Evolutionary conservation across 53 echinoderm and acorn worm genomes (phyloP), one percentile per base, ranked within the genome.

Genomic region (Crossaster papposus): DNA sequence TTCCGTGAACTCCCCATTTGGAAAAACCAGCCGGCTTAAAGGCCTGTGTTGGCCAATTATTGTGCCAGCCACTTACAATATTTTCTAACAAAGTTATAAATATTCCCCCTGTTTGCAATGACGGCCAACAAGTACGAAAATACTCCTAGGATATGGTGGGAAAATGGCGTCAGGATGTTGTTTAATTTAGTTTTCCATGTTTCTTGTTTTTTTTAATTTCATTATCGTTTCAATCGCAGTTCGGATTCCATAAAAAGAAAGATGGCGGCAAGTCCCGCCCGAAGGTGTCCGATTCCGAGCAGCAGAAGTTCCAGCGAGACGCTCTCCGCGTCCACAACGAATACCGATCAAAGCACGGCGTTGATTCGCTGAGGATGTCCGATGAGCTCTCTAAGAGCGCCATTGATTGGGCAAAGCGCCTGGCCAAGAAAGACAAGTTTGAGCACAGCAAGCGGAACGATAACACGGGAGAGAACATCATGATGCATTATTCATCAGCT

Each of bases 401-500:
- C 37, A 92, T 92, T 50, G 92, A 94, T 53, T 96, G 94, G 95
- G 99, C 95, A 28, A 92, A 96, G 31, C 92, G 93, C 51, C 90
- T 99, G 14, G 96, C 99, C 29, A 93, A 95, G 76, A 90, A 94
- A n/a, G 94, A 94, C 82, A 38, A 90, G 13, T 96, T 99, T 70
- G 96, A 96, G 73, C 99, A 96, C 95, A 96, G 96, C 88, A 90
- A 93, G 62, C 24, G 79, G 65, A 76, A 52, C 24, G 95, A 95
- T 81, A 89, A 44, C 44, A 44, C 89, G 80, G 97, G 95, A 0
- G 95, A 97, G 85, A 97, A 95, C 31, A 94, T 95, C 51, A 91
- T 93, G 13, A 95, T 95, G 95, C 93, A 94, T 65, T 97, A 94
- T 82, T 97, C 97, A 2, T 95, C 95, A 62, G 80, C 92, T 36